phyloP scores from a whole-genome alignment of 2,888 invertebrate species.

The Blera fallax region DNA sequence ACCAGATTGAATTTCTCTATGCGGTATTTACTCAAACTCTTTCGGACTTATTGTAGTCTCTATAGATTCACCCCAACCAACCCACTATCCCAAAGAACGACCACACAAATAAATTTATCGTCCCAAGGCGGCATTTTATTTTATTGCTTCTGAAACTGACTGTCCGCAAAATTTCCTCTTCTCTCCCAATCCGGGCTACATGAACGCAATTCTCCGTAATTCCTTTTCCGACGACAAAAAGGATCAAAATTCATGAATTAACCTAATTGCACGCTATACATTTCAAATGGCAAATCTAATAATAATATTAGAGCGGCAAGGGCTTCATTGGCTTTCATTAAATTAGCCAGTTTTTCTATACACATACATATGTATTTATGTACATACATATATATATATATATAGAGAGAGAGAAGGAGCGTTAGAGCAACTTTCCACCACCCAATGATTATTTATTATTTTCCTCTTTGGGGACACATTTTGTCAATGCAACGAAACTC shows the following conservation, averaged over 20 bases:
- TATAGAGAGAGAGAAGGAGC: not conserved
- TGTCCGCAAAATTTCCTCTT: not conserved
- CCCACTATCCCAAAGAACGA: not conserved
- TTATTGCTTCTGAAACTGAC: constrained; percentile 19
- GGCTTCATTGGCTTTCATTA: constrained; percentile 39
- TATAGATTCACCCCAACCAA: not conserved
- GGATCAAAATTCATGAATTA: constrained; percentile 50
- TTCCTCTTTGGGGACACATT: constrained; percentile 43
- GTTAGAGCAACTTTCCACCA: not conserved
- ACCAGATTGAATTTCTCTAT: not conserved
- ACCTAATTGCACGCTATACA: constrained; percentile 52
- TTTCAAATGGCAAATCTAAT: constrained; percentile 51
- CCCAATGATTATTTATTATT: constrained; percentile 51
- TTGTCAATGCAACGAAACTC: constrained; percentile 40
- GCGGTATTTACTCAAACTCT: not conserved
- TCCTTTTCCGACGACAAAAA: constrained; percentile 10
- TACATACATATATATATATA: no score
- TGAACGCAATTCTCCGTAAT: not conserved
- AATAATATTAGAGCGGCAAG: constrained; percentile 31
- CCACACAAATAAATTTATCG: constrained; percentile 6
- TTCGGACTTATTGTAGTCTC: not conserved
- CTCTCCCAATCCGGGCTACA: not conserved
- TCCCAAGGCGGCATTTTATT: constrained; percentile 34
- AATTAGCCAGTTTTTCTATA: constrained; percentile 1
- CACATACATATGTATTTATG: not conserved